Conservation (phyloP, 2,113 vertebrate genomes). For the Hippopotamus amphibius region DNA sequence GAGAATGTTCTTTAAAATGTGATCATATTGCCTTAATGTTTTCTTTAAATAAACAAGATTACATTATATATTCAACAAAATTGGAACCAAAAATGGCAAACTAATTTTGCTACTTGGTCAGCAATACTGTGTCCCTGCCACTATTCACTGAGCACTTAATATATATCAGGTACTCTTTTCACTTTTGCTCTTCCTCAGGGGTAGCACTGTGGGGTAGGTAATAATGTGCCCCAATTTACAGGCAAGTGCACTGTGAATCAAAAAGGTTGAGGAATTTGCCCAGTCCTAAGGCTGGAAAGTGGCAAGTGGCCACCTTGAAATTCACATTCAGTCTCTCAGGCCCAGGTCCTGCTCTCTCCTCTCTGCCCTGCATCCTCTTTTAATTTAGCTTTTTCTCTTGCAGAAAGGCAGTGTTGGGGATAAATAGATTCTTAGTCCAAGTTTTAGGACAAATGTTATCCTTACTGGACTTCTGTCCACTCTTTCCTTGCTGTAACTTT, state of each 20-base stretch:
- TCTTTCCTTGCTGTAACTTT: conserved; percentile 2
- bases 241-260: not conserved
- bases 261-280: not conserved
- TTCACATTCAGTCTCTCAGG: not conserved
- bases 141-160: not conserved
- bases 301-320: not conserved
- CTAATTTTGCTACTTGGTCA: not conserved
- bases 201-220: not conserved
- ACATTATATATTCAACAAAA: not conserved
- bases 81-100: not conserved
- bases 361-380: not conserved
- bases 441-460: not conserved
- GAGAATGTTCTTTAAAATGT: not conserved
- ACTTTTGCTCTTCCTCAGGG: not conserved
- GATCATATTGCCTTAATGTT: not conserved
- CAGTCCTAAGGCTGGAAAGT: not conserved
- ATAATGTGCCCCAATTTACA: not conserved
- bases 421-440: not conserved
- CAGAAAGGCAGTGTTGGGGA: not conserved
- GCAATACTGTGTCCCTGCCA: not conserved
- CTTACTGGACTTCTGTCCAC: not conserved
- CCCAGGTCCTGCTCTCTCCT: not conserved
- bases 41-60: not conserved
- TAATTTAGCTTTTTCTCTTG: not conserved
- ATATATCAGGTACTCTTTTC: not conserved